Conservation (phyloP, 37 sponge, comb jelly and placozoan species). For the Chondrosia reniformis region DNA sequence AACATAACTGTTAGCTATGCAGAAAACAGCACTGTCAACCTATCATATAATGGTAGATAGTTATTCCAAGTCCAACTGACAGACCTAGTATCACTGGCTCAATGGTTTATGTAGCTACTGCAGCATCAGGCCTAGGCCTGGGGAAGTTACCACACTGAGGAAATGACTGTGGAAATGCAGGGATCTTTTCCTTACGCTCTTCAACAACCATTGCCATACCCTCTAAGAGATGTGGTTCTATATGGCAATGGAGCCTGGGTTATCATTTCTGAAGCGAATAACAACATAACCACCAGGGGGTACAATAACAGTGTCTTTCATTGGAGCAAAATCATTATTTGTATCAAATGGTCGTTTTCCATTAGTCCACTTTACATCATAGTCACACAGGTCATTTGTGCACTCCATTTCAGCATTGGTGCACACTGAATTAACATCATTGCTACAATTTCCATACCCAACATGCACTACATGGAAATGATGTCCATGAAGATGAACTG, state of each 20-base stretch:
- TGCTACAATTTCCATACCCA: constrained; percentile 24
- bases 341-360: too few species aligned
- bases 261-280: background rate
- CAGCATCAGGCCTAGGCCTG: too few species aligned
- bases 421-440: too few species aligned
- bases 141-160: background rate
- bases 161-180: background rate
- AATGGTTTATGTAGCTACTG: too few species aligned
- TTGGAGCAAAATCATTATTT: background rate
- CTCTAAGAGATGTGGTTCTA: background rate
- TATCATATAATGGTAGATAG: too few species aligned
- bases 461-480: constrained; percentile 25
- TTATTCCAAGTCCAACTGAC: too few species aligned
- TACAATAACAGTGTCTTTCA: constrained; percentile 2
- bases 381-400: too few species aligned
- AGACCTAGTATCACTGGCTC: too few species aligned
- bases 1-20: too few species aligned
- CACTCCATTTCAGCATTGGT: too few species aligned
- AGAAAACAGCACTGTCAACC: too few species aligned
- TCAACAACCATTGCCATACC: background rate
- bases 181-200: background rate
- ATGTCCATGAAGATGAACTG: constrained; percentile 37
- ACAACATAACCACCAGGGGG: background rate
- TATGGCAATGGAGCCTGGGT: constrained; percentile 7
- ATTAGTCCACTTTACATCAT: too few species aligned